Percentiles rank a stretch among this genome's conserved stretches.
phyloP scores from a whole-genome alignment of 2,888 invertebrate species.

The Pandemis heparana region DNA sequence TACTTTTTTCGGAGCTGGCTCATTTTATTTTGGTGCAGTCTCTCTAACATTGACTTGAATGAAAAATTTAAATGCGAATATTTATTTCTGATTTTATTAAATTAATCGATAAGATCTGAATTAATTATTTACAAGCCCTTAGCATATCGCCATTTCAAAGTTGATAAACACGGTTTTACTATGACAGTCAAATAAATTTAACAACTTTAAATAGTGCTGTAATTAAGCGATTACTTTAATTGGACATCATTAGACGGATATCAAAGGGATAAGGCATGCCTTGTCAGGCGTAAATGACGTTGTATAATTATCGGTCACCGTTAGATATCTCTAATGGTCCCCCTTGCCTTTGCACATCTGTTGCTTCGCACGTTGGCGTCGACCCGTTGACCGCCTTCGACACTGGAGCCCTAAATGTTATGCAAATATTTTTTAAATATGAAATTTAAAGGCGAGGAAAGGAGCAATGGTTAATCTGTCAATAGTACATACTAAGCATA shows the following conservation, averaged over 20 bases:
- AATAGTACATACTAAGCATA: not conserved
- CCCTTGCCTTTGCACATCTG: slow-evolving; percentile 64
- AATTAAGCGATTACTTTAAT: not conserved
- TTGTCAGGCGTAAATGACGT: slow-evolving; percentile 15
- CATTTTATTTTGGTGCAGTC: not conserved
- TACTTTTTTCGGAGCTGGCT: not conserved
- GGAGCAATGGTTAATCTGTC: not conserved
- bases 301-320: slow-evolving; percentile 48
- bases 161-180: not conserved
- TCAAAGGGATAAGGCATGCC: not conserved
- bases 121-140: not conserved
- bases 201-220: not conserved
- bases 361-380: slow-evolving; percentile 59
- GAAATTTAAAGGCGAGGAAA: not conserved
- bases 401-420: not conserved
- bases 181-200: not conserved
- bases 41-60: too few relatives aligned
- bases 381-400: not conserved
- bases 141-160: not conserved
- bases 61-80: not conserved
- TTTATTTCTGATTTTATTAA: not conserved
- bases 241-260: not conserved
- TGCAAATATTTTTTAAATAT: not conserved
- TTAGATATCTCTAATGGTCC: slow-evolving; percentile 64
- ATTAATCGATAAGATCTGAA: not conserved